Evolutionary conservation across 2,113 vertebrate species (phyloP).

Genomic region (Oreochromis aureus): DNA sequence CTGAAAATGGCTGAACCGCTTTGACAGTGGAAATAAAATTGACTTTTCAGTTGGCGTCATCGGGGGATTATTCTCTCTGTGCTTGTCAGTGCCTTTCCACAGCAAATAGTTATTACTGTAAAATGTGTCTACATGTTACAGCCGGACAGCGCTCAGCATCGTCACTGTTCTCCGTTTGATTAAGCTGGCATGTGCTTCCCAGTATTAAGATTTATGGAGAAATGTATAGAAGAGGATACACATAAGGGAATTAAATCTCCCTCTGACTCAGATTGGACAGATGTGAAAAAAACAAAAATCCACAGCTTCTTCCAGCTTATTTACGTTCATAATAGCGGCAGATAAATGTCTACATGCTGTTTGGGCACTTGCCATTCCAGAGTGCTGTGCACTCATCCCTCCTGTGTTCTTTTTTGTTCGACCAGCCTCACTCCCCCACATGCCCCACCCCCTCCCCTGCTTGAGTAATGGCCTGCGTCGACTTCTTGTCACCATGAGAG

Average conservation of each 20-base stretch:
- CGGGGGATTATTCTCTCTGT: not conserved
- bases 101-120: not conserved
- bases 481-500: slow-evolving; percentile 73
- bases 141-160: not conserved
- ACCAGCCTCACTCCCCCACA: slow-evolving; percentile 31
- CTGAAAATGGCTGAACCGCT: not conserved
- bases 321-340: not conserved
- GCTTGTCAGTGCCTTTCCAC: not conserved
- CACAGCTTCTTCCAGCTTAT: not conserved
- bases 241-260: slow-evolving; percentile 3
- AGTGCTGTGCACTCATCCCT: slow-evolving; percentile 33
- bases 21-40: not conserved
- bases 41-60: not conserved
- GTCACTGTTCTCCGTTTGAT: not conserved
- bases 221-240: not conserved
- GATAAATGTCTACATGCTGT: slow-evolving; percentile 13
- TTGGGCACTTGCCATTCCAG: slow-evolving; percentile 32
- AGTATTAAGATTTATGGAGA: not conserved
- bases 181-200: not conserved
- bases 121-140: not conserved
- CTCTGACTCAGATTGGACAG: not conserved
- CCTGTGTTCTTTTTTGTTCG: slow-evolving; percentile 51
- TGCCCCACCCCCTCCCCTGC: slow-evolving; percentile 12
- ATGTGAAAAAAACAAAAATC: not conserved
- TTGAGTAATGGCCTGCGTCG: slow-evolving; percentile 75